Evolutionary conservation across 2,888 invertebrate species (phyloP), one percentile per base, ranked within the genome.

Genomic region (Podabrus alpinus): DNA sequence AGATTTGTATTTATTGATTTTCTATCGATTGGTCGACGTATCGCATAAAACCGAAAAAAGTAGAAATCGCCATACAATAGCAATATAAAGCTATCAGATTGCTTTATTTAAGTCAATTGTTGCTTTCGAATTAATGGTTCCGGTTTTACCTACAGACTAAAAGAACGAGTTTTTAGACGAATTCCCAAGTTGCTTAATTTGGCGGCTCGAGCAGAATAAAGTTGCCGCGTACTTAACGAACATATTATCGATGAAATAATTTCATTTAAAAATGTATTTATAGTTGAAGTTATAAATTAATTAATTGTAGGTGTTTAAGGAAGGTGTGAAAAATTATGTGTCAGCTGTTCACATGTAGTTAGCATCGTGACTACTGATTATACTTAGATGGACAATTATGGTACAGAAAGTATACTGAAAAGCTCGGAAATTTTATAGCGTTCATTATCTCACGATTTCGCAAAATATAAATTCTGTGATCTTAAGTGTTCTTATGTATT

Each of bases 1-100:
- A 73, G 64, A 73, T 76, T 73, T 67, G 70, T 45, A 66, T 73
- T 76, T 76, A 76, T 76, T 69, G 76, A 76, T 76, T 71, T 73
- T 73, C 67, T 68, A 76, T 71, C 45, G 45, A 45, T 45, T 73
- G 61, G 16, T 62, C 75, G 69, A 76, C 71, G 71, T 76, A 76
- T 76, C 68, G 69, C 68, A 74, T 68, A 68, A 29, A 29, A 60
- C 15, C 15, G 9, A 62, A 68, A 69, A 73, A 69, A 73, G 66
- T 69, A 66, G 66, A 66, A 73, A 69, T 73, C 69, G 69, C 15
- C 62, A 64, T 72, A 74, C 74, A 74, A 74, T 74, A 69, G 74
- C 66, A 70, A 70, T 74, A 74, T 74, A 70, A 71, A 74, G 74
- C 71, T 74, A 70, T 74, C 74, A 67, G 74, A 71, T 74, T 66